A percentile compares a stretch with the other conserved stretches of the same genome.
Conservation (phyloP, 2,113 vertebrate genomes). For the Nesoenas mayeri region DNA sequence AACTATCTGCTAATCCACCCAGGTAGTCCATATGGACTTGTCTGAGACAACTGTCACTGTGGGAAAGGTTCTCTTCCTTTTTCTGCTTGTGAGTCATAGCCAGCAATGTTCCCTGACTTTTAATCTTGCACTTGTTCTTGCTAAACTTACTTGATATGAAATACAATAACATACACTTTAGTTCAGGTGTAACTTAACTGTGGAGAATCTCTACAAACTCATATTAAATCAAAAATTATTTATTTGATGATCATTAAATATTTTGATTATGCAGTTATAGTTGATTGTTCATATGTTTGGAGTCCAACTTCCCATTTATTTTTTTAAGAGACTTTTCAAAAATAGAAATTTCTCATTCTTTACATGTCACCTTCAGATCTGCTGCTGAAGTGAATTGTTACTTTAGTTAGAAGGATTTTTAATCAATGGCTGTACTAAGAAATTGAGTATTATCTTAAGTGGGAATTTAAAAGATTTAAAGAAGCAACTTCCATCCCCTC, state of each 20-base stretch:
- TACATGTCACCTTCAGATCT: neutral
- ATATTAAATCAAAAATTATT: neutral
- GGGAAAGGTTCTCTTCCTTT: neutral
- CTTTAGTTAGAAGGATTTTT: neutral
- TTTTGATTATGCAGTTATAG: conserved; percentile 12
- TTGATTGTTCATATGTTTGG: conserved; percentile 12
- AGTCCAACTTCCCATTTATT: neutral
- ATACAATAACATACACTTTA: neutral
- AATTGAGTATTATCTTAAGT: neutral
- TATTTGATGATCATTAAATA: neutral
- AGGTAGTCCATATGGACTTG: neutral
- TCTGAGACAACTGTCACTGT: neutral
- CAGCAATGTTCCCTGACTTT: neutral
- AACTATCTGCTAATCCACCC: neutral
- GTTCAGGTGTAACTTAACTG: neutral
- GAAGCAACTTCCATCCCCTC: neutral
- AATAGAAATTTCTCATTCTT: neutral
- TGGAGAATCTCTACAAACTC: conserved; percentile 1
- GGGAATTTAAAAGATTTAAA: neutral
- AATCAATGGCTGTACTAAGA: neutral
- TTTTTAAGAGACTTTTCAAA: neutral
- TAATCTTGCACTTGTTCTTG: neutral
- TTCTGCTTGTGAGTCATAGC: neutral
- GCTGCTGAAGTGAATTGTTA: neutral
- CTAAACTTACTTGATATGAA: neutral